Percentiles rank a stretch among this genome's conserved stretches.
Evolutionary conservation across 2,113 vertebrate species (phyloP).

Genomic region (Helogale parvula): DNA sequence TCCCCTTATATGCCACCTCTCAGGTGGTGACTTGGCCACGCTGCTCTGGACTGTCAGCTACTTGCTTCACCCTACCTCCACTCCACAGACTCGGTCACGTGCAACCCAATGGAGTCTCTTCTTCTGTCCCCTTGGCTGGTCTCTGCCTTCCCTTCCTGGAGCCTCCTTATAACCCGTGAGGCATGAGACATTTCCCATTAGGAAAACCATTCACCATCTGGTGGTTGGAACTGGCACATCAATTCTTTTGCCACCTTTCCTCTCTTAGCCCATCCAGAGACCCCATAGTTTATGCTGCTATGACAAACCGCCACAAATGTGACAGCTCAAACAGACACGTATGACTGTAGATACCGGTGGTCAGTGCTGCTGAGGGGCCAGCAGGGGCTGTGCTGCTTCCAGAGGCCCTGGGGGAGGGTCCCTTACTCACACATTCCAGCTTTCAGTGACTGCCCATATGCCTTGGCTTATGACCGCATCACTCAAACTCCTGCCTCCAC

Average conservation of each 20-base stretch:
- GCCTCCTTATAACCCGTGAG: background rate
- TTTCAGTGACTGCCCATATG: background rate
- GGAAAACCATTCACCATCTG: background rate
- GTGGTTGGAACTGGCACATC: background rate
- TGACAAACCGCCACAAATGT: background rate
- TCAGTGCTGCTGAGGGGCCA: too few species aligned
- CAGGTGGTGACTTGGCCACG: background rate
- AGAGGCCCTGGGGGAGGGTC: background rate
- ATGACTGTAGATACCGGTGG: background rate
- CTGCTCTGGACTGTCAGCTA: background rate
- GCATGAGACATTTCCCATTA: background rate
- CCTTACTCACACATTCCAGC: background rate
- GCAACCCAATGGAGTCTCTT: background rate
- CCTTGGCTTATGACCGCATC: background rate
- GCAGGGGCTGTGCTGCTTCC: rapidly evolving
- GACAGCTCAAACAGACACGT: background rate
- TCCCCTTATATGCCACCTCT: rapidly evolving
- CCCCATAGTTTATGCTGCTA: background rate
- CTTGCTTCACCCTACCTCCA: background rate
- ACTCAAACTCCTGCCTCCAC: background rate
- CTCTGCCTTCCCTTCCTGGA: background rate
- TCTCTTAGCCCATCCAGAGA: background rate
- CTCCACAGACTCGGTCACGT: background rate
- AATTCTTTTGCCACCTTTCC: background rate
- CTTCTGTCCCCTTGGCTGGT: too few species aligned